Percentiles rank a stretch among this genome's conserved stretches.
These are phyloP conservation scores for Atherinosoma microstoma DNA, from an alignment of 2,797 vertebrate genomes.

Conservation along the genomic window DNA sequence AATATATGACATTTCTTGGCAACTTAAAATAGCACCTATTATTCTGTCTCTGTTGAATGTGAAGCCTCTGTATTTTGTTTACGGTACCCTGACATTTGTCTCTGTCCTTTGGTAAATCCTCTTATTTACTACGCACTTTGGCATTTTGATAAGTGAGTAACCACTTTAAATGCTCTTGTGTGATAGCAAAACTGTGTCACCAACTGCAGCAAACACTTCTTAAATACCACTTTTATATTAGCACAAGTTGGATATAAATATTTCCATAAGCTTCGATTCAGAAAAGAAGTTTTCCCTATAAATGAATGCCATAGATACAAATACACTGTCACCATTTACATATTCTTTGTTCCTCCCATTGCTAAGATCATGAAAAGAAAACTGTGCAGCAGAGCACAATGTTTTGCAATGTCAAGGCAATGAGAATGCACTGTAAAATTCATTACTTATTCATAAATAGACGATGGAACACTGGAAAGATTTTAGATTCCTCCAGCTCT, in stretches of 20 bases:
- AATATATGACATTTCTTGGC: slow-evolving; percentile 35
- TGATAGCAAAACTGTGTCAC: slow-evolving; percentile 20
- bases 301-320: slow-evolving; percentile 17
- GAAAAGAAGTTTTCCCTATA: slow-evolving; percentile 4
- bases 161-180: slow-evolving; percentile 32
- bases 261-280: slow-evolving; percentile 37
- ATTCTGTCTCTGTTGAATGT: slow-evolving; percentile 22
- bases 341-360: slow-evolving; percentile 1
- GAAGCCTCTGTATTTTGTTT: slow-evolving; percentile 25
- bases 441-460: slow-evolving; percentile 77
- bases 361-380: slow-evolving; percentile 49
- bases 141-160: slow-evolving; percentile 38
- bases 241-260: slow-evolving; percentile 10
- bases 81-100: slow-evolving; percentile 29
- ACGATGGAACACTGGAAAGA: slow-evolving; percentile 79
- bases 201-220: slow-evolving; percentile 2
- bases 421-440: slow-evolving; percentile 72
- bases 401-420: slow-evolving; percentile 71
- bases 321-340: slow-evolving; percentile 16
- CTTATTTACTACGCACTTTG: slow-evolving; percentile 26
- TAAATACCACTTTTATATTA: slow-evolving; percentile 10
- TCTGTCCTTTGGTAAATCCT: slow-evolving; percentile 15
- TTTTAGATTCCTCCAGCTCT: slow-evolving; percentile 74
- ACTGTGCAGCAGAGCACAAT: slow-evolving; percentile 63
- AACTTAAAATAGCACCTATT: slow-evolving; percentile 38